Percentiles rank a stretch among this genome's conserved stretches.
phyloP scores from a whole-genome alignment of 2,113 vertebrate genomes.

The Thunnus maccoyii region DNA sequence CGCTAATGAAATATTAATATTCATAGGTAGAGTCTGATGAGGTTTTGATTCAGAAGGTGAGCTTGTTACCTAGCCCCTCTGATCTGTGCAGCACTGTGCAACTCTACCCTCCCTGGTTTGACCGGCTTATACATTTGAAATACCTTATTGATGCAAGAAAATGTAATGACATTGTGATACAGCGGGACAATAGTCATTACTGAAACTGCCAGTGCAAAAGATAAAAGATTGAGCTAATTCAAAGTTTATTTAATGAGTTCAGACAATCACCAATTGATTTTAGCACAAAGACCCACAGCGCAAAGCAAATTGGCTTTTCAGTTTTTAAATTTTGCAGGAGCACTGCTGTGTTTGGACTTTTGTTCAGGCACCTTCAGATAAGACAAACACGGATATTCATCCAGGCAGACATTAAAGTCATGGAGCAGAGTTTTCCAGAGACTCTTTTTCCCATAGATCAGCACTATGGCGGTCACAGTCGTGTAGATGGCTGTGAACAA shows the following conservation, averaged over 20 bases:
- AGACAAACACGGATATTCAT: slow-evolving; percentile 74
- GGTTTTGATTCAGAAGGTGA: slow-evolving; percentile 22
- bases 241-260: slow-evolving; percentile 40
- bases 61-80: slow-evolving; percentile 13
- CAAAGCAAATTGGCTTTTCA: slow-evolving; percentile 44
- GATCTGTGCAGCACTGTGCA: slow-evolving; percentile 1
- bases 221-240: slow-evolving; percentile 36
- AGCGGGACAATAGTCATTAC: slow-evolving; percentile 34
- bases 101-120: background rate
- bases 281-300: slow-evolving; percentile 34
- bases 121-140: background rate
- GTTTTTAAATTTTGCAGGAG: slow-evolving; percentile 46
- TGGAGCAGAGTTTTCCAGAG: slow-evolving; percentile 79
- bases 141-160: slow-evolving; percentile 13
- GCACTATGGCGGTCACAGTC: slow-evolving; percentile 63
- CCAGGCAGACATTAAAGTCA: slow-evolving; percentile 71
- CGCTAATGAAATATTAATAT: slow-evolving; percentile 66
- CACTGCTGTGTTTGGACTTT: slow-evolving; percentile 39
- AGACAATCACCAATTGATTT: slow-evolving; percentile 56
- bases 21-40: slow-evolving; percentile 28
- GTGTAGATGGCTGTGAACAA: slow-evolving; percentile 81
- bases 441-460: slow-evolving; percentile 83
- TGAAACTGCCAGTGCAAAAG: slow-evolving; percentile 31
- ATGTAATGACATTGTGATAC: slow-evolving; percentile 10
- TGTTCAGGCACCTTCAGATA: slow-evolving; percentile 76